A percentile compares a stretch with the other conserved stretches of the same genome.
Conservation (phyloP, 2,888 invertebrate genomes). For the Tetragonisca angustula region DNA sequence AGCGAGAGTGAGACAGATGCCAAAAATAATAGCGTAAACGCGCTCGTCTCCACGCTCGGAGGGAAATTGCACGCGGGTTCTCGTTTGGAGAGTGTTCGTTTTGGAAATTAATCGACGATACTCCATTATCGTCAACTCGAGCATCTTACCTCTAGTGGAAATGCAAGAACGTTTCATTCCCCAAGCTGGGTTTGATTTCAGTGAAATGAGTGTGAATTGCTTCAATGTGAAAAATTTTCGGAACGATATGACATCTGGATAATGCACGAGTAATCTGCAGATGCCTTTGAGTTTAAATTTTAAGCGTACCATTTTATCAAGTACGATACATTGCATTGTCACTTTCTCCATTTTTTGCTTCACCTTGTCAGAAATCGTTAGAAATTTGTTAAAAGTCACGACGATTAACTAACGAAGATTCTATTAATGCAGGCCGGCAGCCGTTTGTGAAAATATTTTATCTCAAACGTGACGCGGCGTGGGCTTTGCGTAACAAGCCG, state of each 20-base stretch:
- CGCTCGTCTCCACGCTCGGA: not conserved
- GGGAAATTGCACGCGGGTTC: conserved; percentile 5
- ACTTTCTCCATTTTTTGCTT: too few species aligned
- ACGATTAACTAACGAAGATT: not conserved
- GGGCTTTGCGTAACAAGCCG: not conserved
- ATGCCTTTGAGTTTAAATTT: too few species aligned
- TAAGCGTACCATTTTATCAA: too few species aligned
- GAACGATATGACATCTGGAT: too few species aligned
- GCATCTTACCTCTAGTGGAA: not conserved
- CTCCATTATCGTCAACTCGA: not conserved
- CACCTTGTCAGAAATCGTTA: too few species aligned
- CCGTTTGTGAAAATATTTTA: not conserved
- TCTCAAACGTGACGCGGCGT: not conserved
- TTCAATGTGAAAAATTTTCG: too few species aligned
- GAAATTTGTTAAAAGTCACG: too few species aligned
- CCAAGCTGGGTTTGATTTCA: too few species aligned
- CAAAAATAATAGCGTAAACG: conserved; percentile 20
- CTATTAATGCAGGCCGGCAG: not conserved
- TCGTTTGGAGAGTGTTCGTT: not conserved
- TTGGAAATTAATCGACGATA: conserved; percentile 1
- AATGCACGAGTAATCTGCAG: too few species aligned
- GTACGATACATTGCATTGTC: too few species aligned
- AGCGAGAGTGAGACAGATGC: not conserved
- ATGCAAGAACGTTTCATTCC: not conserved
- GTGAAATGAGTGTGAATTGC: too few species aligned